These are phyloP conservation scores for Acleris laterana DNA, from an alignment of 2,888 invertebrate genomes.

Conservation along the genomic window DNA sequence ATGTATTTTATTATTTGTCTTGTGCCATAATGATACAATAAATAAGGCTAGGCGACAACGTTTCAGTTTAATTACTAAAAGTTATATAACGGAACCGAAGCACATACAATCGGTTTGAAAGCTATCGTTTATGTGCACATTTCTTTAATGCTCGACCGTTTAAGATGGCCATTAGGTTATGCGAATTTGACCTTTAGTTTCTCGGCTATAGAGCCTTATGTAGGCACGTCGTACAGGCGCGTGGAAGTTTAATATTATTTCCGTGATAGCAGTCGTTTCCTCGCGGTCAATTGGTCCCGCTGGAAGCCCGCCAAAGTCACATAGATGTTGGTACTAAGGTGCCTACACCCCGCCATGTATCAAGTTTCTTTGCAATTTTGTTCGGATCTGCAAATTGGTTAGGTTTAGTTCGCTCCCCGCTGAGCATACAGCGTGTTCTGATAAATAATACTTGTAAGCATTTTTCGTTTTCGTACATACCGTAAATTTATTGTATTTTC, in stretches of 20 bases:
- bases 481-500: too few species aligned
- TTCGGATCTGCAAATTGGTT: conserved; percentile 26
- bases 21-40: not conserved
- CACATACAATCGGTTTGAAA: conserved; percentile 23
- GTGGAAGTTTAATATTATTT: conserved; percentile 35
- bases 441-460: not conserved
- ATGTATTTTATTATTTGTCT: not conserved
- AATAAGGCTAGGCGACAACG: not conserved
- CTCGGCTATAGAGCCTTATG: not conserved
- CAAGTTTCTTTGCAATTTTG: conserved; percentile 36
- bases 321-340: conserved; percentile 6
- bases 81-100: not conserved
- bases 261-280: conserved; percentile 21
- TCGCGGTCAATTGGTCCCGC: conserved; percentile 31
- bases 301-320: conserved; percentile 34
- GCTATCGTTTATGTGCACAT: conserved; percentile 15
- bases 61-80: conserved; percentile 21
- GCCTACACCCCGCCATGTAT: conserved; percentile 20
- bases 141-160: conserved; percentile 1
- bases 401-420: conserved; percentile 14
- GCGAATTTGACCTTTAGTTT: conserved; percentile 19
- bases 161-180: not conserved
- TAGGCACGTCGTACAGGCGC: conserved; percentile 4
- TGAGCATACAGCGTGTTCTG: not conserved
- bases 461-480: not conserved